Evolutionary conservation across 2,113 vertebrate genomes (phyloP), one percentile per base, ranked within the genome.

Genomic region (Perognathus longimembris): DNA sequence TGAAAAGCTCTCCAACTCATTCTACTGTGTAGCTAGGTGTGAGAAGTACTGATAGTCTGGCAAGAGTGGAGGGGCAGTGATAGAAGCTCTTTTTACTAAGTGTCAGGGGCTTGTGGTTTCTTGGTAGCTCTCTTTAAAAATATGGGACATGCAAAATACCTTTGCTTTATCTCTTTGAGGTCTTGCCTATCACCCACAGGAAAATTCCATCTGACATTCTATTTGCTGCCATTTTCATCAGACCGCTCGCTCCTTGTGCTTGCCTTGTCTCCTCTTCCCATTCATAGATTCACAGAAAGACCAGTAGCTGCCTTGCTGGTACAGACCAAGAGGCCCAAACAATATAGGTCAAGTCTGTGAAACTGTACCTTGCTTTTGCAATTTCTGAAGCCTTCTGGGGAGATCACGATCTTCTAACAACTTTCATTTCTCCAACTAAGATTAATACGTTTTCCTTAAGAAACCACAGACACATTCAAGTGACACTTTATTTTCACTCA

Each of bases 401-500:
- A 30, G 10, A 82, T 45, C 26, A 26, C 40, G 75, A 88, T 15
- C 36, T 87, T 15, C 42, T 63, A 34, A 75, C 18, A 85, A 57
- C 28, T 77, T 85, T 34, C 45, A 6, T 77, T 88, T 87, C 82
- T 79, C 42, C 42, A 92, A 34, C n/a, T 61, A 75, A 92, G 69
- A 78, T 87, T 87, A 94, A 88, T 40, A 78, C 81, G 76, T 78
- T 95, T 89, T 94, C 89, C 78, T 95, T 30, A 36, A 90, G 88
- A 67, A 95, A 93, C 28, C 22, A 28, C 38, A 88, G 75, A 75
- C 61, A 42, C 38, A 69, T 66, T 78, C 74, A 86, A 54, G 26
- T 82, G 75, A 91, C 95, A 79, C 95, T 80, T 95, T 84, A 77
- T 90, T 92, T 91, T n/a, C 76, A 89, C 18, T 81, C 50, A 66